Evolutionary conservation across 1,140 invertebrate genomes (phyloP), one percentile per base, ranked within the genome.

Genomic region (Pissodes strobi): DNA sequence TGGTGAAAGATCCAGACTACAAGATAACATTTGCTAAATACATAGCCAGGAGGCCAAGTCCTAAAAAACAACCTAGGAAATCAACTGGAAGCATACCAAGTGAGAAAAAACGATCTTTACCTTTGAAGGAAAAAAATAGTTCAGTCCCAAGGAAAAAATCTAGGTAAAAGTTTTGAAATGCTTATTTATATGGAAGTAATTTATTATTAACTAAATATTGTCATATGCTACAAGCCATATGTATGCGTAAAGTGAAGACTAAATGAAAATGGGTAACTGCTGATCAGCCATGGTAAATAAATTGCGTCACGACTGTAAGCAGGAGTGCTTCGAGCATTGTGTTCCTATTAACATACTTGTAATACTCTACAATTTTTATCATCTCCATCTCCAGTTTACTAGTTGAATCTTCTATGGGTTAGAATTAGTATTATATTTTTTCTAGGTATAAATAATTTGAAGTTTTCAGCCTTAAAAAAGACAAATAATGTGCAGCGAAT

Each of bases 51-150:
- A 53, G 17, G 9, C 8, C 30, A 12, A 51, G 23, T 23, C 52
- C 37, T 12, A 64, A 55, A n/a, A 45, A n/a, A n/a, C n/a, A 51
- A 18, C n/a, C 37, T 39, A 49, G 34, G 22, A 61, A 61, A 41
- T 39, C 30, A 1, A 25, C 25, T 55, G 34, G 52, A 15, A 39
- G 10, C 13, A 10, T 25, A 17, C 2, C 10, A 49, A 48, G 13
- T n/a, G 56, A 61, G 12, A 61, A 38, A 25, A 61, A 59, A 18
- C 30, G 57, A 15, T 19, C 27, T 3, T 41, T 52, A 12, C 46
- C 58, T 1, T 18, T 61, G 2, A 61, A 61, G 19, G 58, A 61
- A 34, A 59, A 59, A 48, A 61, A 61, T 37, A 61, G 19, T n/a
- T 15, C 58, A 17, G 58, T 61, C 0, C 46, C 48, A 17, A 51